A percentile compares a stretch with the other conserved stretches of the same genome.
phyloP scores from a whole-genome alignment of 2,797 vertebrate species.

The Argya squamiceps region DNA sequence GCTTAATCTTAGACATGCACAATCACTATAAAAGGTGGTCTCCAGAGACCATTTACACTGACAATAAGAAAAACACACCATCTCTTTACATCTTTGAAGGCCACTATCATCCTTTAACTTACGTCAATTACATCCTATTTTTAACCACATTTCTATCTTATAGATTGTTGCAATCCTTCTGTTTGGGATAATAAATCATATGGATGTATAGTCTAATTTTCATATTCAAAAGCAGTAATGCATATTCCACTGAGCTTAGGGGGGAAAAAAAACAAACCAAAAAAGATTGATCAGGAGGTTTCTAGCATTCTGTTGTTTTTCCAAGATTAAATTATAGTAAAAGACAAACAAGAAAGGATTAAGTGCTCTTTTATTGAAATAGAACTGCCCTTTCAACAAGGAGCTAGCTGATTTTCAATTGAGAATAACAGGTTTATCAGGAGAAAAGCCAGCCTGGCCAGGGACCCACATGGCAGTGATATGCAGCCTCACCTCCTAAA shows the following conservation, averaged over 20 bases:
- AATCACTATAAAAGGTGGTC: conserved; percentile 52
- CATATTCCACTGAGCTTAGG: neutral
- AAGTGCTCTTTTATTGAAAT: conserved; percentile 4
- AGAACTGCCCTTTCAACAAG: conserved; percentile 2
- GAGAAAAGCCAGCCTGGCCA: neutral
- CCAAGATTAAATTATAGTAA: conserved; percentile 22
- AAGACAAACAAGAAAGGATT: conserved; percentile 28
- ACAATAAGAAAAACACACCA: conserved; percentile 46
- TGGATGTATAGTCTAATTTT: neutral
- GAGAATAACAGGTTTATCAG: neutral
- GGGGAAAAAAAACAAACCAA: neutral
- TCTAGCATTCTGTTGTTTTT: conserved; percentile 10
- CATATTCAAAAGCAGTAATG: neutral
- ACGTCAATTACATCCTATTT: conserved; percentile 45
- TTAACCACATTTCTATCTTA: conserved; percentile 18
- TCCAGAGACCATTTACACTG: conserved; percentile 48
- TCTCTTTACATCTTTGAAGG: conserved; percentile 13
- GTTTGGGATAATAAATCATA: conserved; percentile 24
- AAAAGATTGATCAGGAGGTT: neutral
- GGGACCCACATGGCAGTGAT: neutral
- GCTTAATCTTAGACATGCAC: conserved; percentile 43
- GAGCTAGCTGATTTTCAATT: neutral
- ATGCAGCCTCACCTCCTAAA: neutral
- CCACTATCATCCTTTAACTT: conserved; percentile 37
- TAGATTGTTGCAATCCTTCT: conserved; percentile 4